Evolutionary conservation across 2,113 vertebrate species (phyloP).

Genomic region (Phrynocephalus versicolor): DNA sequence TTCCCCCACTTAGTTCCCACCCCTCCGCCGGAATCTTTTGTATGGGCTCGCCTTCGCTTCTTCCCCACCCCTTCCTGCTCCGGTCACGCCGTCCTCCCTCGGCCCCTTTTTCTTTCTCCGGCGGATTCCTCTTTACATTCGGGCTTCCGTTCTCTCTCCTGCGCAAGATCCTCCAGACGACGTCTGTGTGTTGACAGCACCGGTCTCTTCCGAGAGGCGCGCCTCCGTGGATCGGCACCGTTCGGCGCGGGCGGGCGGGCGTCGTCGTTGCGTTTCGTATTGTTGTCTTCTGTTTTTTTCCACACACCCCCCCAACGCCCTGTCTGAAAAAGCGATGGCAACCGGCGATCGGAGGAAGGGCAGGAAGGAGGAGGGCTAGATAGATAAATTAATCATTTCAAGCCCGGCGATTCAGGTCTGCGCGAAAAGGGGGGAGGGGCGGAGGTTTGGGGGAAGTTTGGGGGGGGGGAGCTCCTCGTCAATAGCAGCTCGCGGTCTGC

Average conservation of each 20-base stretch:
- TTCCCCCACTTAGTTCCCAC: too few relatives aligned
- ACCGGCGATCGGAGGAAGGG: neutral
- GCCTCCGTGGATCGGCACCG: too few relatives aligned
- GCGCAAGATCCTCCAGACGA: too few relatives aligned
- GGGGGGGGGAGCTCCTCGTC: constrained; percentile 50
- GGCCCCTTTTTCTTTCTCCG: neutral
- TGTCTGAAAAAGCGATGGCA: neutral
- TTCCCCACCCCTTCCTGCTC: neutral
- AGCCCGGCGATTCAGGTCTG: constrained; percentile 40
- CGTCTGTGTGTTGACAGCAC: too few relatives aligned
- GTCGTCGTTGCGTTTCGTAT: too few relatives aligned
- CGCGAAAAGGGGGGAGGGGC: neutral
- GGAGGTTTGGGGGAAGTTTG: too few relatives aligned
- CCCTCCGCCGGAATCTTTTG: constrained; percentile 39
- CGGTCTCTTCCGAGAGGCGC: too few relatives aligned
- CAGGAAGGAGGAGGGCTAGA: constrained; percentile 24
- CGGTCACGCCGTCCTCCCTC: neutral
- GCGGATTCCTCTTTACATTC: neutral
- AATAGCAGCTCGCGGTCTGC: constrained; percentile 66
- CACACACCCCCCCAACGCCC: neutral
- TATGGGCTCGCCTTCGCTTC: neutral
- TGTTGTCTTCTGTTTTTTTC: neutral
- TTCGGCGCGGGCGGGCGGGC: too few relatives aligned
- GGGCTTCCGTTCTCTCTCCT: neutral
- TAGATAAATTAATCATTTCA: neutral